Conservation (phyloP, 1,140 invertebrate species). For the Orchestia grillus region DNA sequence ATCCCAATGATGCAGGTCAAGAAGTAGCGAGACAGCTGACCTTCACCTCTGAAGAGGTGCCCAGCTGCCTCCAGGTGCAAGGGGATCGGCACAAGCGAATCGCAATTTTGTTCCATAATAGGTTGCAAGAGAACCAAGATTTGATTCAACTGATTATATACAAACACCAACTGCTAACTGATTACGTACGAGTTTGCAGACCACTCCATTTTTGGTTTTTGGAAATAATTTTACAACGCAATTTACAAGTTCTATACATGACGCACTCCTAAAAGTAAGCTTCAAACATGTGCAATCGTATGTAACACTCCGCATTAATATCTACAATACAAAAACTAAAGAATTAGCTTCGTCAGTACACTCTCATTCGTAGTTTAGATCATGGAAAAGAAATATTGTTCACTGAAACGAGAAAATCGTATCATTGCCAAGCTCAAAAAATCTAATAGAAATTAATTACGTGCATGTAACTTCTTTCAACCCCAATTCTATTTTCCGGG, state of each 20-base stretch:
- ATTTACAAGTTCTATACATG: neutral
- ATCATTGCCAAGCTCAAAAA: neutral
- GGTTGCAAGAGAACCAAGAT: neutral
- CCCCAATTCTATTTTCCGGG: neutral
- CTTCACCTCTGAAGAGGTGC: neutral
- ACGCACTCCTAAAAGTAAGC: neutral
- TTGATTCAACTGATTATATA: neutral
- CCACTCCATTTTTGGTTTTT: neutral
- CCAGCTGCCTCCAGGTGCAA: neutral
- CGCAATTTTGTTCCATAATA: neutral
- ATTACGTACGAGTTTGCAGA: neutral
- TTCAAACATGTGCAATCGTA: neutral
- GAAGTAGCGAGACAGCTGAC: no score
- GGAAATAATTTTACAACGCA: neutral
- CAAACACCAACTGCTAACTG: neutral
- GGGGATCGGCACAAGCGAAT: neutral
- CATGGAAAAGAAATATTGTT: neutral
- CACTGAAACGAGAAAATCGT: neutral
- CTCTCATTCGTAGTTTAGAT: neutral
- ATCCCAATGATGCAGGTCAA: neutral
- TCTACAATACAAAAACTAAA: neutral
- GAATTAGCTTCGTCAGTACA: neutral
- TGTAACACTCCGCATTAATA: neutral
- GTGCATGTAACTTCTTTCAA: neutral
- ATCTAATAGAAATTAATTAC: neutral